phyloP scores from a whole-genome alignment of 2,113 vertebrate species.

The Macquaria ambigua region DNA sequence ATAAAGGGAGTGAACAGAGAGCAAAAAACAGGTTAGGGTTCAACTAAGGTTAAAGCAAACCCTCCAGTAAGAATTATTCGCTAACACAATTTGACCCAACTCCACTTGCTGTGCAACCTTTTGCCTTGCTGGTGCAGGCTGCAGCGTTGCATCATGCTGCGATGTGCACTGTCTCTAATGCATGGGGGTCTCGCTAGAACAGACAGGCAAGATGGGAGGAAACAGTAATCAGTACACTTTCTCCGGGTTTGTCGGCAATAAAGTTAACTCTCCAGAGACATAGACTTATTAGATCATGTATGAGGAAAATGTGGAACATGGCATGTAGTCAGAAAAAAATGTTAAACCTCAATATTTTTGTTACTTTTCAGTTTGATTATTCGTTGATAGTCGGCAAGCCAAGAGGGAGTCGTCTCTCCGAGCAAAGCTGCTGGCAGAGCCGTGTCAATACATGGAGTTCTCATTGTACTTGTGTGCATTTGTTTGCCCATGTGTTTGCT shows the following conservation, averaged over 20 bases:
- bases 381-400: not conserved
- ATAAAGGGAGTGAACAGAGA: not conserved
- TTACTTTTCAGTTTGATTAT: not conserved
- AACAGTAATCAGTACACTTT: constrained; percentile 1
- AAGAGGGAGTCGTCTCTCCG: constrained; percentile 10
- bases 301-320: not conserved
- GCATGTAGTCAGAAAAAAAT: not conserved
- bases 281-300: not conserved
- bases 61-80: not conserved
- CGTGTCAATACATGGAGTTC: constrained; percentile 6
- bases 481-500: constrained; percentile 28
- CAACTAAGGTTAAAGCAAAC: constrained; percentile 10
- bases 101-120: constrained; percentile 24
- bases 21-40: not conserved
- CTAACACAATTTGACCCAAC: constrained; percentile 12
- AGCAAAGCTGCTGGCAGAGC: constrained; percentile 38
- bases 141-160: constrained; percentile 57
- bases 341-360: constrained; percentile 3
- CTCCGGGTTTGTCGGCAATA: constrained; percentile 5
- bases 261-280: not conserved
- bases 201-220: not conserved
- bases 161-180: not conserved
- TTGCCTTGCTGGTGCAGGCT: constrained; percentile 32
- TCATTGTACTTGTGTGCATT: constrained; percentile 9
- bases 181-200: not conserved